These are phyloP conservation scores for Zaprionus taronus DNA, from an alignment of 1,140 invertebrate genomes.

Conservation along the genomic window DNA sequence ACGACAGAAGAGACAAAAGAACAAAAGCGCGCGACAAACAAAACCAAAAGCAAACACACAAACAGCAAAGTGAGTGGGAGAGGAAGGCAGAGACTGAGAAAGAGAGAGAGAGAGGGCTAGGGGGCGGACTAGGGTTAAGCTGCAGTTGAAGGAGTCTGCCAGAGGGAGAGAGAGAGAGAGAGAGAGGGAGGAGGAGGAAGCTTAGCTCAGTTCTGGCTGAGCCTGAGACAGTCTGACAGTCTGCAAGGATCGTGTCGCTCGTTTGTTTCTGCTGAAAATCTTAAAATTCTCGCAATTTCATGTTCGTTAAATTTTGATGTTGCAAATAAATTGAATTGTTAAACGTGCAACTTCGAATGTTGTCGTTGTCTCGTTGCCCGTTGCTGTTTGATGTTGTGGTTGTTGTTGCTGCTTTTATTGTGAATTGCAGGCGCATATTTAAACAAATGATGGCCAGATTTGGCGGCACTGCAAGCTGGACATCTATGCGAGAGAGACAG, in stretches of 20 bases:
- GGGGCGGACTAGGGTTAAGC: conserved; percentile 22
- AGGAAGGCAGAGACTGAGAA: background rate
- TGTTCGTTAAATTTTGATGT: conserved; percentile 84
- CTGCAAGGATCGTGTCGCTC: conserved; percentile 82
- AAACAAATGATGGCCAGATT: conserved; percentile 84
- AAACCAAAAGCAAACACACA: conserved; percentile 72
- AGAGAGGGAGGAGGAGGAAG: background rate
- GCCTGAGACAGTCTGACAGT: conserved; percentile 66
- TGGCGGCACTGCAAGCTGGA: conserved; percentile 64
- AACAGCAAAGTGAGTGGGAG: conserved; percentile 22
- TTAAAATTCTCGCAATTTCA: conserved; percentile 85
- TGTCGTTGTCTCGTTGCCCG: conserved; percentile 49
- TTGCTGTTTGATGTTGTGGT: conserved; percentile 32
- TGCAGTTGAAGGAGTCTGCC: background rate
- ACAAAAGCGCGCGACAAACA: conserved; percentile 82
- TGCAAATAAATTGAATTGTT: conserved; percentile 85
- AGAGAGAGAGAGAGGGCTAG: conserved; percentile 17
- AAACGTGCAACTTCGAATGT: conserved; percentile 83
- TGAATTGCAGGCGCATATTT: conserved; percentile 82
- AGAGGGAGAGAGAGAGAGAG: background rate
- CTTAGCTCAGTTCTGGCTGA: conserved; percentile 32
- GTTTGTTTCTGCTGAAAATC: conserved; percentile 84
- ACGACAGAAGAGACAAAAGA: conserved; percentile 77
- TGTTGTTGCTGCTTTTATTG: conserved; percentile 49
- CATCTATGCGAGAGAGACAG: conserved; percentile 55